A percentile compares a stretch with the other conserved stretches of the same genome.
Evolutionary conservation across 35 echinoderm and acorn worm species (phyloP).

Genomic region (Nesometra sesokonis): DNA sequence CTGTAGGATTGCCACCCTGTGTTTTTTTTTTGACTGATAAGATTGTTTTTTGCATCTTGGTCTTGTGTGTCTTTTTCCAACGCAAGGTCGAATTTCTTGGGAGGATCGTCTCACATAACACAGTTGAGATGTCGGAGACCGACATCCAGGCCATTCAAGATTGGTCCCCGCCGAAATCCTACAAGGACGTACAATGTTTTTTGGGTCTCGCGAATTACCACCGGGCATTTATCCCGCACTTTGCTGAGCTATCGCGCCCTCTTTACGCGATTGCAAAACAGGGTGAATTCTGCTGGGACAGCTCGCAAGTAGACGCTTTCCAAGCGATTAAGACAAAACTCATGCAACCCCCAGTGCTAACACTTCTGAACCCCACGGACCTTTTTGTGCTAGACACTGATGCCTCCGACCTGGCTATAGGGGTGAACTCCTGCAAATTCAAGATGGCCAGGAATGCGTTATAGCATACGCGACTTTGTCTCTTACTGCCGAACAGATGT

Average conservation of each 20-base stretch:
- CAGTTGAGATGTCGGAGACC: background rate
- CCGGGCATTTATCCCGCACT: conserved; percentile 13
- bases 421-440: conserved; percentile 23
- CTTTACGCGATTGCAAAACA: conserved; percentile 14
- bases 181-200: conserved; percentile 4
- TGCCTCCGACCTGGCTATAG: conserved; percentile 15
- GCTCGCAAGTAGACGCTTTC: background rate
- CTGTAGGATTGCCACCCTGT: too few relatives aligned
- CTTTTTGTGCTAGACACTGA: conserved; percentile 8
- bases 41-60: too few relatives aligned
- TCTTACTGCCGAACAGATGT: conserved; percentile 17
- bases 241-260: conserved; percentile 3
- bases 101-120: too few relatives aligned
- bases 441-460: conserved; percentile 26
- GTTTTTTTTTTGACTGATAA: too few relatives aligned
- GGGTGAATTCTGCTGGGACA: background rate
- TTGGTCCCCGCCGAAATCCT: background rate
- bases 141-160: conserved; percentile 4
- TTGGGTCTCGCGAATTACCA: too few relatives aligned
- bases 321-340: too few relatives aligned
- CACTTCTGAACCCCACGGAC: background rate
- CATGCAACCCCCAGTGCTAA: background rate
- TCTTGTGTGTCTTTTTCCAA: conserved; percentile 24
- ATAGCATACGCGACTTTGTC: conserved; percentile 20
- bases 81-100: conserved; percentile 8